A percentile compares a stretch with the other conserved stretches of the same genome.
Evolutionary conservation across 2,113 vertebrate genomes (phyloP).

Genomic region (Scophthalmus maximus): DNA sequence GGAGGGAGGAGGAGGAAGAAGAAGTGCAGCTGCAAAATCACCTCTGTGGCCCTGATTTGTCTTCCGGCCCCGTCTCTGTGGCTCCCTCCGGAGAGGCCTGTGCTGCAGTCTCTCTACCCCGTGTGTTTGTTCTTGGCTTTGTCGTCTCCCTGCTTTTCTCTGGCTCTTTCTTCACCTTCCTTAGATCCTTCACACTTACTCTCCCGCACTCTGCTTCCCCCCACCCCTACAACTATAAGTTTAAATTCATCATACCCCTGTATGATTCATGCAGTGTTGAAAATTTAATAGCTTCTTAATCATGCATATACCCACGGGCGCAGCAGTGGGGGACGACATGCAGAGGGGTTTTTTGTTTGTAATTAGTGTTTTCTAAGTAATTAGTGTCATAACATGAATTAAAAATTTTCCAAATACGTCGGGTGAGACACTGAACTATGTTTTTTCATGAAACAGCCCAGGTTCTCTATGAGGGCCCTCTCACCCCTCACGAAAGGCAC

Average conservation of each 20-base stretch:
- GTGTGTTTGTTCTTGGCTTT: slow-evolving; percentile 61
- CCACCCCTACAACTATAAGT: neutral
- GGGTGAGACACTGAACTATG: no score
- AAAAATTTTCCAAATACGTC: no score
- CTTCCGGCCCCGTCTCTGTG: slow-evolving; percentile 54
- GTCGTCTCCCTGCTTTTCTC: slow-evolving; percentile 25
- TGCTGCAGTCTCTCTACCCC: slow-evolving; percentile 57
- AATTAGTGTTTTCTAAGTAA: no score
- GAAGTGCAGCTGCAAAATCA: slow-evolving; percentile 66
- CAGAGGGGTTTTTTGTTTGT: no score
- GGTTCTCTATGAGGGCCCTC: no score
- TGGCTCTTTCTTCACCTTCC: slow-evolving; percentile 18
- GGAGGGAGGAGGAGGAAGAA: slow-evolving; percentile 11
- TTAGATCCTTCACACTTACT: neutral
- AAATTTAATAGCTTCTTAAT: slow-evolving; percentile 29
- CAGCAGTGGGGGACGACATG: no score
- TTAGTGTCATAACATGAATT: no score
- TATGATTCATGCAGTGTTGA: neutral
- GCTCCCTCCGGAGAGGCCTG: slow-evolving; percentile 65
- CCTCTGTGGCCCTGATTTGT: slow-evolving; percentile 73
- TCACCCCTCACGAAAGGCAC: no score
- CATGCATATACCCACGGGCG: slow-evolving; percentile 9
- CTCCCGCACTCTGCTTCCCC: neutral
- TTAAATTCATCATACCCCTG: neutral
- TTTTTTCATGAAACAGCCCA: no score